phyloP scores from a whole-genome alignment of 2,888 invertebrate species.

The Drosophila merina region DNA sequence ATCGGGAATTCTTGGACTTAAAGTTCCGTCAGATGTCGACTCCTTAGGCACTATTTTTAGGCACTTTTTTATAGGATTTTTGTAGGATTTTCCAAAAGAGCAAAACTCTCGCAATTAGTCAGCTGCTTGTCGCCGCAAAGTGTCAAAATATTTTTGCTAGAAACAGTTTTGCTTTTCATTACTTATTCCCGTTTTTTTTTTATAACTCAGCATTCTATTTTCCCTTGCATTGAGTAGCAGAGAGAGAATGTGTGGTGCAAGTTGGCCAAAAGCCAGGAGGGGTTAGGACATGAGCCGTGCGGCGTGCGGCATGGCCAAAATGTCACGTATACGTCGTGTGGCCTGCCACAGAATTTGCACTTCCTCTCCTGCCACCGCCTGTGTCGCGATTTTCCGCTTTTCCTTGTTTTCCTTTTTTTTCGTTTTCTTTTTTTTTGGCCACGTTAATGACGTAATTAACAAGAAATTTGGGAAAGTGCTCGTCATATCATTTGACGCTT shows the following conservation, averaged over 20 bases:
- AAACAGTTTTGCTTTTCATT: constrained; percentile 23
- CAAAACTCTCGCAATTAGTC: constrained; percentile 65
- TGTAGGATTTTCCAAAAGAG: constrained; percentile 36
- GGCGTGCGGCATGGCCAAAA: constrained; percentile 65
- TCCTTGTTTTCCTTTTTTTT: constrained; percentile 19
- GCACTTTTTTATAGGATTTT: not conserved
- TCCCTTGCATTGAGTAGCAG: constrained; percentile 57
- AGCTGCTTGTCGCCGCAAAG: constrained; percentile 71
- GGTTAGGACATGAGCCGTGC: constrained; percentile 27
- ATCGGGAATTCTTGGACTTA: constrained; percentile 42
- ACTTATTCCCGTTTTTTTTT: constrained; percentile 1
- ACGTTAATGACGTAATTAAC: constrained; percentile 75
- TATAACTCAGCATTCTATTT: constrained; percentile 68
- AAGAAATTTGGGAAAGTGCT: constrained; percentile 67
- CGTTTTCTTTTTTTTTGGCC: constrained; percentile 12
- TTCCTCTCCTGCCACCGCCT: constrained; percentile 13
- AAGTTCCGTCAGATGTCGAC: constrained; percentile 72
- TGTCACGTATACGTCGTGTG: constrained; percentile 80
- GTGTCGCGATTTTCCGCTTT: constrained; percentile 32
- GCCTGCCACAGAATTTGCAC: constrained; percentile 53
- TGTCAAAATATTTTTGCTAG: constrained; percentile 76
- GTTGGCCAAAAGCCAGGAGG: constrained; percentile 61
- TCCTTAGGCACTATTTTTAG: constrained; percentile 43
- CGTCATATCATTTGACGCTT: constrained; percentile 53
- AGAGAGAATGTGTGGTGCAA: constrained; percentile 48